Conservation (phyloP, 2,113 vertebrate genomes). For the Naja naja region DNA sequence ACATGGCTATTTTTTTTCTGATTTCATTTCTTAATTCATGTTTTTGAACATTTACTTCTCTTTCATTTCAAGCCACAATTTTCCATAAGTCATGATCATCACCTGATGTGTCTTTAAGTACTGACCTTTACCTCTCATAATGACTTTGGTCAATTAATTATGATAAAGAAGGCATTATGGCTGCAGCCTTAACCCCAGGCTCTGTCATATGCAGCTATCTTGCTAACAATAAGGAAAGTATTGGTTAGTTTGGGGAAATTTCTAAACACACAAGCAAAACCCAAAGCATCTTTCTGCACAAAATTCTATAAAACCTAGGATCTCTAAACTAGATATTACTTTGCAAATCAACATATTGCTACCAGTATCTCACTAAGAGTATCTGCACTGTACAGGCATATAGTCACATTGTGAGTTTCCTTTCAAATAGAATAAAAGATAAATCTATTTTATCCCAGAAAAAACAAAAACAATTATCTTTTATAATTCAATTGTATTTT, state of each 20-base stretch:
- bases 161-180: background rate
- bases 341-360: background rate
- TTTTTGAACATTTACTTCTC: background rate
- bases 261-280: background rate
- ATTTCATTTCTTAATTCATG: background rate
- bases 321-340: background rate
- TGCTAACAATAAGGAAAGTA: background rate
- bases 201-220: background rate
- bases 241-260: background rate
- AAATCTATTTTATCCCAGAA: slow-evolving; percentile 9
- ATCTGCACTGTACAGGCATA: background rate
- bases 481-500: slow-evolving; percentile 12
- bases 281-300: background rate
- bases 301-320: background rate
- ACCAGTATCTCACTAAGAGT: background rate
- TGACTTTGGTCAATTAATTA: background rate
- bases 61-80: background rate
- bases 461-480: background rate
- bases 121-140: background rate
- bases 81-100: background rate
- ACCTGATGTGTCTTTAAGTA: background rate
- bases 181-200: background rate
- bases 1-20: background rate
- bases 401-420: background rate
- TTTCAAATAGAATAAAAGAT: background rate